A percentile compares a stretch with the other conserved stretches of the same genome.
phyloP scores from a whole-genome alignment of 2,888 invertebrate species.

The Willowsia nigromaculata region DNA sequence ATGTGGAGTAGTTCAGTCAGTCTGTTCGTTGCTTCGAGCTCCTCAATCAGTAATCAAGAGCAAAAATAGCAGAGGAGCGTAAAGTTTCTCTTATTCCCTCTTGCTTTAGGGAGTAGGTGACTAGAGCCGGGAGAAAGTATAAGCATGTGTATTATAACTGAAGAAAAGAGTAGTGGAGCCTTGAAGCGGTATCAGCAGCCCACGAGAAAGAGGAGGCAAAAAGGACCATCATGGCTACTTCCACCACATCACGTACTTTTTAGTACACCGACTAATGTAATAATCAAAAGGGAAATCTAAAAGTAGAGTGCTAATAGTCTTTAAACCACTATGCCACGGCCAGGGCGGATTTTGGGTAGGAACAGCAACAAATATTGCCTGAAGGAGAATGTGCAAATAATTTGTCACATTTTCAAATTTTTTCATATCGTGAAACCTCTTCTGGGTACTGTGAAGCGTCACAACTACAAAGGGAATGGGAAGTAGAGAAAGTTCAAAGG shows the following conservation, averaged over 20 bases:
- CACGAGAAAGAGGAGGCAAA: background rate
- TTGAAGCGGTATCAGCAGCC: background rate
- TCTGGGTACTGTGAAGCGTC: too few species aligned
- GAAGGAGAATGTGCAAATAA: background rate
- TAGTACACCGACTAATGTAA: background rate
- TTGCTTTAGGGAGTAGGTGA: background rate
- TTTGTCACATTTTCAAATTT: background rate
- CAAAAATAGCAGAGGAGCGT: background rate
- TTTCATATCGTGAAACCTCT: too few species aligned
- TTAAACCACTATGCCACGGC: background rate
- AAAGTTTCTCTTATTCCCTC: too few species aligned
- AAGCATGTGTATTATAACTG: background rate
- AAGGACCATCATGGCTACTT: background rate
- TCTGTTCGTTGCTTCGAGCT: background rate
- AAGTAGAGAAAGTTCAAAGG: constrained; percentile 49
- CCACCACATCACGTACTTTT: background rate
- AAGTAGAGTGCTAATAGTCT: background rate
- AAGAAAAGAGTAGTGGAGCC: background rate
- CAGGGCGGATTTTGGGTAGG: too few species aligned
- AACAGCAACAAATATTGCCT: background rate
- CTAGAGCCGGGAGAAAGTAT: background rate
- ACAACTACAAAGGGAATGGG: too few species aligned
- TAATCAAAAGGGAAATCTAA: constrained; percentile 7
- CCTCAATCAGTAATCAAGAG: constrained; percentile 39
- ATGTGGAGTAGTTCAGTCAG: background rate